Evolutionary conservation across 2,888 invertebrate genomes (phyloP).

Genomic region (Pocota personata): DNA sequence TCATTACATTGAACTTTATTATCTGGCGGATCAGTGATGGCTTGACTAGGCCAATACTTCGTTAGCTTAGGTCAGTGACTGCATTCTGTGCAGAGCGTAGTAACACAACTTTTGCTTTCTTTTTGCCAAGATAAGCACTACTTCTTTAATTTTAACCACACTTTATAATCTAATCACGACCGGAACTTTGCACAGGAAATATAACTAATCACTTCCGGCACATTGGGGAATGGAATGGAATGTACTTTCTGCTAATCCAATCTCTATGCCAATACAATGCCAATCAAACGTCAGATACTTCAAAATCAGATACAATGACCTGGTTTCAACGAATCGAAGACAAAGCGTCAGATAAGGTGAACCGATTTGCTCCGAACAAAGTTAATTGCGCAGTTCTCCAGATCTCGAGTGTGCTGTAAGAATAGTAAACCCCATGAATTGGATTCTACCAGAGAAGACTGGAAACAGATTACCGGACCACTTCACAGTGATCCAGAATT

Average conservation of each 20-base stretch:
- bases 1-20: background rate
- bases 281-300: background rate
- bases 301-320: slow-evolving; percentile 16
- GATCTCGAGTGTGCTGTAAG: slow-evolving; percentile 22
- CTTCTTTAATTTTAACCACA: background rate
- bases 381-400: slow-evolving; percentile 56
- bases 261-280: background rate
- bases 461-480: slow-evolving; percentile 31
- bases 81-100: background rate
- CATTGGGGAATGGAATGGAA: background rate
- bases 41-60: background rate
- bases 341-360: slow-evolving; percentile 25
- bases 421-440: background rate
- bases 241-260: background rate
- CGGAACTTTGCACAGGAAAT: background rate
- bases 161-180: background rate
- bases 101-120: background rate
- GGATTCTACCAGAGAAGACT: slow-evolving; percentile 34
- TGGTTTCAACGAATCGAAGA: background rate
- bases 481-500: slow-evolving; percentile 61
- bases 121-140: background rate
- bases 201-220: background rate
- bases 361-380: slow-evolving; percentile 11
- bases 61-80: slow-evolving; percentile 19
- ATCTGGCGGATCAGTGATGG: background rate